These are phyloP conservation scores for Chaenogobius annularis DNA, from an alignment of 2,113 vertebrate genomes.

Conservation along the genomic window DNA sequence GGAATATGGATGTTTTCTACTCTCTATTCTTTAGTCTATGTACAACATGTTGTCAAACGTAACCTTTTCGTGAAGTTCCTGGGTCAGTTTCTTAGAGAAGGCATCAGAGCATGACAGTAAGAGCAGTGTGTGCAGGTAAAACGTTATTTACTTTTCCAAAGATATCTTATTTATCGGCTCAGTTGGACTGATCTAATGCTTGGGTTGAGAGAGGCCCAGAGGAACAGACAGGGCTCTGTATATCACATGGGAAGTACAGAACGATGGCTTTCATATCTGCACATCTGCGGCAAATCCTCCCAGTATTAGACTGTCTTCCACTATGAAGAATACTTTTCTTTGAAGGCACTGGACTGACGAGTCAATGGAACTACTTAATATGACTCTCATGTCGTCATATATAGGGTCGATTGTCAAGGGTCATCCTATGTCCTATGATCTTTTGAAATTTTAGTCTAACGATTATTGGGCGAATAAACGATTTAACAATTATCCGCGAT, in stretches of 20 bases:
- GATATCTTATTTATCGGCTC: constrained; percentile 1
- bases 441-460: too few relatives aligned
- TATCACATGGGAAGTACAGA: not conserved
- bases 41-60: not conserved
- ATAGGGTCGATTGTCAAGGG: too few relatives aligned
- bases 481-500: too few relatives aligned
- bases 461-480: too few relatives aligned
- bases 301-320: constrained; percentile 2
- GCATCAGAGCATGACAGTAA: not conserved
- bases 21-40: not conserved
- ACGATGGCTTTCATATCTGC: not conserved
- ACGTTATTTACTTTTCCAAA: constrained; percentile 6
- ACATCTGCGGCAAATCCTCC: constrained; percentile 8
- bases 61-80: not conserved
- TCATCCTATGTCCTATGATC: too few relatives aligned
- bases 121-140: not conserved
- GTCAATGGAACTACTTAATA: too few relatives aligned
- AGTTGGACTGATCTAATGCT: not conserved
- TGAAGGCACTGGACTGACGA: not conserved
- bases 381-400: too few relatives aligned
- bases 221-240: not conserved
- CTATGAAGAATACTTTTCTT: not conserved
- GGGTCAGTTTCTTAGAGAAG: not conserved
- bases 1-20: not conserved
- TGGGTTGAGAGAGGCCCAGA: not conserved